Conservation (phyloP, 1,140 invertebrate species). For the Kradibia gibbosae region DNA sequence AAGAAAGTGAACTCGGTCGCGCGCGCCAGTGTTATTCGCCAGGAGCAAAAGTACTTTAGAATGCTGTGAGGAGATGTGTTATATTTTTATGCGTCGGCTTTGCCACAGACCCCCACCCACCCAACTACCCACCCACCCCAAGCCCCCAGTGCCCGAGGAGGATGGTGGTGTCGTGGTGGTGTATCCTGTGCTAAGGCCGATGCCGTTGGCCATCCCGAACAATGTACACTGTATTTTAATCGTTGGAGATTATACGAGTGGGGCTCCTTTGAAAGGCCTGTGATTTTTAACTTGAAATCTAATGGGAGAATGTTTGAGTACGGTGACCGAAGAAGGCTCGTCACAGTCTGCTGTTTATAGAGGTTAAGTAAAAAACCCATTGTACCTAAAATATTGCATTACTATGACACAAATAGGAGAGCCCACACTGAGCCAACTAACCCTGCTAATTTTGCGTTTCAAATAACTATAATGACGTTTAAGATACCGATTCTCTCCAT, state of each 20-base stretch:
- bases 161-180: no score
- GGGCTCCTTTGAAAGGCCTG: constrained; percentile 25
- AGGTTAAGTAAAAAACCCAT: constrained; percentile 43
- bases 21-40: constrained; percentile 29
- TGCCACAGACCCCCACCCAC: constrained; percentile 17
- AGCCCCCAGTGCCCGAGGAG: no score
- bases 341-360: constrained; percentile 32
- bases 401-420: constrained; percentile 25
- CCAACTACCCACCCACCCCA: no score
- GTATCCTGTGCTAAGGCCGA: constrained; percentile 25
- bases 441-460: constrained; percentile 57
- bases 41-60: constrained; percentile 16
- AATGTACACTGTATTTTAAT: constrained; percentile 22
- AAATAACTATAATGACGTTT: constrained; percentile 61
- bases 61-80: constrained; percentile 11
- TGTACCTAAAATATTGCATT: constrained; percentile 43
- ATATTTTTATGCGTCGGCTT: constrained; percentile 7
- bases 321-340: constrained; percentile 16
- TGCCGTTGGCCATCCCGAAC: constrained; percentile 23
- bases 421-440: constrained; percentile 26
- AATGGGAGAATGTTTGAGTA: constrained; percentile 18
- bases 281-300: constrained; percentile 35
- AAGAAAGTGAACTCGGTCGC: constrained; percentile 40
- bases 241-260: constrained; percentile 14
- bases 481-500: constrained; percentile 59